Percentiles rank a stretch among this genome's conserved stretches.
These are phyloP conservation scores for Leptopilina boulardi DNA, from an alignment of 1,140 invertebrate species.

Conservation along the genomic window DNA sequence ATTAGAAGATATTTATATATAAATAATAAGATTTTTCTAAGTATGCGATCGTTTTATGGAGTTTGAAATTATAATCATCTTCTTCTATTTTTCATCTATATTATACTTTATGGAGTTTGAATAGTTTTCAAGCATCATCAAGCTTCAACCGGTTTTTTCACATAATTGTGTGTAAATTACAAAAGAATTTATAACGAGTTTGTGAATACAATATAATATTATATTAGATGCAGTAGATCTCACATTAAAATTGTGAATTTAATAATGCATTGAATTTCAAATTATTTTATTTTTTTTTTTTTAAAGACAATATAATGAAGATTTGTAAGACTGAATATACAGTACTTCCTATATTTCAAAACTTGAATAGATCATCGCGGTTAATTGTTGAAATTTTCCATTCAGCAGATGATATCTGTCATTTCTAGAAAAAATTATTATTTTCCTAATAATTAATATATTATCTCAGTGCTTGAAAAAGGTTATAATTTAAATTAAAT, in stretches of 20 bases:
- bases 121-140: slow-evolving; percentile 26
- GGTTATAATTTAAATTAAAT: no score
- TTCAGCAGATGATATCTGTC: background rate
- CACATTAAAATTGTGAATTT: slow-evolving; percentile 19
- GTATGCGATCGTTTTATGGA: background rate
- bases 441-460: background rate
- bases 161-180: slow-evolving; percentile 25
- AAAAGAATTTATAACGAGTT: background rate
- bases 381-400: slow-evolving; percentile 13
- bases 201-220: background rate
- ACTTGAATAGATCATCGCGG: background rate
- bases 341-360: slow-evolving; percentile 16
- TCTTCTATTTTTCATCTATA: background rate
- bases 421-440: background rate
- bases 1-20: background rate
- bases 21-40: background rate
- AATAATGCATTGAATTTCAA: slow-evolving; percentile 15
- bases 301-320: slow-evolving; percentile 30
- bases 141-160: slow-evolving; percentile 18
- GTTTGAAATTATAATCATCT: no score
- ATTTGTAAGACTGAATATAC: slow-evolving; percentile 19
- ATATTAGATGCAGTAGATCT: slow-evolving; percentile 18
- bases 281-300: background rate
- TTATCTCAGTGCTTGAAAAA: no score
- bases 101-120: background rate